Conservation (phyloP, 2,113 vertebrate species). For the Gavia stellata region DNA sequence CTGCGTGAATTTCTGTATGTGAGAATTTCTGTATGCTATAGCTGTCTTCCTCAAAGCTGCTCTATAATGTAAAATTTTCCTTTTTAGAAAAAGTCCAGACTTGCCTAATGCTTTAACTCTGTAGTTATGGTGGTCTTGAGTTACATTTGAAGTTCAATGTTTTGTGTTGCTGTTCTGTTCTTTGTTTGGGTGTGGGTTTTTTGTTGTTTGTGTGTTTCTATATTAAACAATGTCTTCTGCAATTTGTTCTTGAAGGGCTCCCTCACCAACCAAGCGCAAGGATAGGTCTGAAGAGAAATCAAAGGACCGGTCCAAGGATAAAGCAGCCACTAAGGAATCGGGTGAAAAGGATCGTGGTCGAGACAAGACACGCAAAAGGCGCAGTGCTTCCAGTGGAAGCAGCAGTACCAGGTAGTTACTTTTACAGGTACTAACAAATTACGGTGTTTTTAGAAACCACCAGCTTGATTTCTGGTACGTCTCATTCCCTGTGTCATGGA, state of each 20-base stretch:
- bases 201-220: neutral
- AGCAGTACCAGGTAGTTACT: slow-evolving; percentile 82
- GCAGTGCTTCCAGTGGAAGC: slow-evolving; percentile 92
- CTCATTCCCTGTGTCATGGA: neutral
- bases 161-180: neutral
- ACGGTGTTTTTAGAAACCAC: neutral
- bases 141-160: neutral
- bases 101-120: neutral
- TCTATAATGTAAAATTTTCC: neutral
- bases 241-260: slow-evolving; percentile 80
- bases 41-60: neutral
- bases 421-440: neutral
- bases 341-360: slow-evolving; percentile 90
- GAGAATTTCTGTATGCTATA: neutral
- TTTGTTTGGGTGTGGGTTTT: neutral
- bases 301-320: slow-evolving; percentile 93
- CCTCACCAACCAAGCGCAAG: slow-evolving; percentile 93
- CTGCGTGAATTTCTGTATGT: neutral
- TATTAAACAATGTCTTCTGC: neutral
- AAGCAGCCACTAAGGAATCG: slow-evolving; percentile 81
- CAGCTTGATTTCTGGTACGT: neutral
- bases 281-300: slow-evolving; percentile 91
- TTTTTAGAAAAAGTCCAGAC: neutral
- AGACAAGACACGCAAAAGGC: slow-evolving; percentile 88
- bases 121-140: neutral